Evolutionary conservation across 2,797 vertebrate genomes (phyloP).

Genomic region (Pipistrellus pygmaeus): DNA sequence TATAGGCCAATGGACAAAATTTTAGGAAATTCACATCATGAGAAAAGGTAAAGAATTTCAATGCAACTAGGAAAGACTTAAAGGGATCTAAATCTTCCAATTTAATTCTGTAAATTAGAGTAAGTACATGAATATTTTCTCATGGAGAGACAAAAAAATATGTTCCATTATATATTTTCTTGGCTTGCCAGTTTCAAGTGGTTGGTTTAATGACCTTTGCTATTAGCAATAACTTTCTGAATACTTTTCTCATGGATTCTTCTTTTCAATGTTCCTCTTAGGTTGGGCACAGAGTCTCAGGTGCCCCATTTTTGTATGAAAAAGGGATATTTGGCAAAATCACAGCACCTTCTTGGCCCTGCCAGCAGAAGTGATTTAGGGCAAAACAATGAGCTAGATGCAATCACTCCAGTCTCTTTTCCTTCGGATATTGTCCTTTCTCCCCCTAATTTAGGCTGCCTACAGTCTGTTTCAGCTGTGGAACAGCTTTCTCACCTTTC

Average conservation of each 20-base stretch:
- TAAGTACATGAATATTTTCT: constrained; percentile 17
- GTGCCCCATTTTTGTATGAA: constrained; percentile 6
- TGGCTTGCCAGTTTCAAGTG: background rate
- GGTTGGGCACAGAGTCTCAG: background rate
- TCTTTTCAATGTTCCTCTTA: background rate
- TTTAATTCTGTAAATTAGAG: constrained; percentile 7
- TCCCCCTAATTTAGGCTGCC: background rate
- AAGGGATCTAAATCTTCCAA: constrained; percentile 7
- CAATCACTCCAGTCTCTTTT: background rate
- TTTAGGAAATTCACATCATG: background rate
- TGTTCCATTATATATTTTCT: background rate
- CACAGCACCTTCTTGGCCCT: background rate
- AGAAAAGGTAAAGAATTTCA: constrained; percentile 41
- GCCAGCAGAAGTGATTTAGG: background rate
- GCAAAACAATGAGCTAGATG: background rate
- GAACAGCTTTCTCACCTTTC: background rate
- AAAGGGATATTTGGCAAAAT: background rate
- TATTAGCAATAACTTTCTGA: constrained; percentile 7
- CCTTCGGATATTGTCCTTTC: background rate
- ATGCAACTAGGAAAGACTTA: background rate
- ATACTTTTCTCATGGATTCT: background rate
- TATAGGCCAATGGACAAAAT: background rate
- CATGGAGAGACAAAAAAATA: background rate
- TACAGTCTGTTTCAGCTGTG: background rate
- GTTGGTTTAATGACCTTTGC: background rate